Evolutionary conservation across 2,797 vertebrate species (phyloP), one percentile per base, ranked within the genome.

Genomic region (Oreortyx pictus): DNA sequence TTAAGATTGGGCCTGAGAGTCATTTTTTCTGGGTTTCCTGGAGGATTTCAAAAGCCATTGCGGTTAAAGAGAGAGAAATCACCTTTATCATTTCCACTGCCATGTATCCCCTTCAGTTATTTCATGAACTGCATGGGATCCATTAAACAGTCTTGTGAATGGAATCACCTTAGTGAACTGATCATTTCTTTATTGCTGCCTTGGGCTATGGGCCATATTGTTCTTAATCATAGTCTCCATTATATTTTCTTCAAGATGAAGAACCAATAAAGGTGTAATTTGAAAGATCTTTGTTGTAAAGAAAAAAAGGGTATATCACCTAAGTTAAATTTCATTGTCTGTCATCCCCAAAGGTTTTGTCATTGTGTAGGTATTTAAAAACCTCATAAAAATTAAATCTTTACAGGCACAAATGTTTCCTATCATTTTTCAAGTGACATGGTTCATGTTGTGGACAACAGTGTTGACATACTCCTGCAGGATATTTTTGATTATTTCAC

Each of bases 131-230:
- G 29, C 27, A 11, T 61, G 54, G 74, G 75, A 89, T 76, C 94
- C n/a, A 61, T 90, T 91, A 90, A 60, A 31, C 29, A 85, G 16
- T 80, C 73, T 91, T 79, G 29, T 89, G 31, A 18, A 86, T 54
- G 43, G 62, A 90, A 62, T 93, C 54, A 92, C 29, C 66, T 83
- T 64, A 72, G 59, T 52, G 59, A 96, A 89, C 19, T 78, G 77
- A 90, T 82, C 13, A 49, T 74, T 86, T 75, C 11, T 78, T 88
- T 60, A 88, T 35, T 71, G 31, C 41, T 90, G 83, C 35, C 84
- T 90, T 12, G 23, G 82, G n/a, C 43, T 81, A 9, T 49, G 72
- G 83, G n/a, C 43, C 82, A 11, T 49, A 74, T 72, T 50, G 17
- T 29, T 79, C 73, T 90, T 92, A 86, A 60, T 82, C 67, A 78